Evolutionary conservation across 2,797 vertebrate genomes (phyloP).

Genomic region (Parotocinclus haroldoi): DNA sequence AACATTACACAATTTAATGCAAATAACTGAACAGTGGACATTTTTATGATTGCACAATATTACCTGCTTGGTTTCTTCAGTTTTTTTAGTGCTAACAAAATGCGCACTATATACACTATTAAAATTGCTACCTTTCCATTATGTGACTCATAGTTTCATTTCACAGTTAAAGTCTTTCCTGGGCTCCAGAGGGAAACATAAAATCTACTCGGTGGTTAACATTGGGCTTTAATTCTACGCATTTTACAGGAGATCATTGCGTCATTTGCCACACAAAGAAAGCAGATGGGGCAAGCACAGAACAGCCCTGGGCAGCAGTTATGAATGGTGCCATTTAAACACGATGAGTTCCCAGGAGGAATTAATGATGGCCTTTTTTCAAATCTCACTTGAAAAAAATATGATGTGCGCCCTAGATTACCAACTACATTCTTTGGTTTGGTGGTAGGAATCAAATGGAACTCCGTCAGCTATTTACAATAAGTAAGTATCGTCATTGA

Average conservation of each 20-base stretch:
- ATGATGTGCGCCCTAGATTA: neutral
- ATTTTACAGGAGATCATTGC: constrained; percentile 16
- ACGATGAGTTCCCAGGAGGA: constrained; percentile 46
- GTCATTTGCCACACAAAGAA: constrained; percentile 36
- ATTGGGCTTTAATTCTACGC: constrained; percentile 6
- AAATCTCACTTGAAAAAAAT: constrained; percentile 43
- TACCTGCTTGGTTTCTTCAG: too few species aligned
- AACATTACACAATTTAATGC: too few species aligned
- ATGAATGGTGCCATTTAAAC: constrained; percentile 68
- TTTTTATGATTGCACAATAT: too few species aligned
- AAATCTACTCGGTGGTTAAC: constrained; percentile 24
- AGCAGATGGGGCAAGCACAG: constrained; percentile 25
- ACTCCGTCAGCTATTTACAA: neutral
- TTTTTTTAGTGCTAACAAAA: too few species aligned
- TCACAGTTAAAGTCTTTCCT: constrained; percentile 13
- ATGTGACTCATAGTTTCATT: constrained; percentile 21
- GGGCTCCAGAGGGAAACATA: constrained; percentile 24
- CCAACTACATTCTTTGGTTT: neutral
- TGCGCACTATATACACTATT: neutral
- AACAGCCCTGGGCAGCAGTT: constrained; percentile 50
- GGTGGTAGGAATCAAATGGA: neutral
- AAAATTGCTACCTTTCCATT: constrained; percentile 12
- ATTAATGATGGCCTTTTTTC: constrained; percentile 52
- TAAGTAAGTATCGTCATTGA: neutral
- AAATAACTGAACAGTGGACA: too few species aligned